A percentile compares a stretch with the other conserved stretches of the same genome.
Evolutionary conservation across 1,140 invertebrate species (phyloP).

Genomic region (Littorina saxatilis): DNA sequence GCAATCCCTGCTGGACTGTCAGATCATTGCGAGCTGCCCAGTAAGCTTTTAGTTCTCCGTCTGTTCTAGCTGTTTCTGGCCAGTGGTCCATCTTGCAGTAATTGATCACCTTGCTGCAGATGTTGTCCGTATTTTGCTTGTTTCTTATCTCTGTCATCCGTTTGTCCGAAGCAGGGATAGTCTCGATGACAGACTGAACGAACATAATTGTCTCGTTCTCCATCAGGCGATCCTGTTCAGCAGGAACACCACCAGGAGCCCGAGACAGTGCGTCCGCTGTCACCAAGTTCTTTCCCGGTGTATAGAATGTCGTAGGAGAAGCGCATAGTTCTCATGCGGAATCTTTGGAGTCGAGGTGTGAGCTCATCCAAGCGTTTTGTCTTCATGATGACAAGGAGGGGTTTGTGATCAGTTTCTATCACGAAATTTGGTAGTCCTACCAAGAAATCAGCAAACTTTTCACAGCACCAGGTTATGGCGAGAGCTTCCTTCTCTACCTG

Average conservation of each 20-base stretch:
- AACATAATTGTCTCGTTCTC: background rate
- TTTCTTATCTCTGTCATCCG: background rate
- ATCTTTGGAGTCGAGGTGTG: slow-evolving; percentile 22
- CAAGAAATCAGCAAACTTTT: slow-evolving; percentile 38
- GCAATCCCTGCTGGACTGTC: background rate
- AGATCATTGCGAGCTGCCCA: background rate
- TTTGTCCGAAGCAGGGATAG: background rate
- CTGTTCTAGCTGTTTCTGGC: background rate
- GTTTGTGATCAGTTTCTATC: slow-evolving; percentile 45
- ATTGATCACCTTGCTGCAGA: slow-evolving; percentile 1
- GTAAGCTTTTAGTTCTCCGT: background rate
- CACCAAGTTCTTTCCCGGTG: slow-evolving; percentile 44
- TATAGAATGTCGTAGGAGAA: slow-evolving; percentile 17
- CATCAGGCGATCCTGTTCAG: slow-evolving; percentile 8
- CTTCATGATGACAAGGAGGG: slow-evolving; percentile 15
- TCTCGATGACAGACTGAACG: background rate
- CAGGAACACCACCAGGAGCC: background rate
- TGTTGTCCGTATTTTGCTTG: background rate
- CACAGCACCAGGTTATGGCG: slow-evolving; percentile 32
- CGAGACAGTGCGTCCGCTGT: slow-evolving; percentile 42
- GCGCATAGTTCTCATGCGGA: slow-evolving; percentile 24
- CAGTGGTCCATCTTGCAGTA: background rate
- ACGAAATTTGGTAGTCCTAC: slow-evolving; percentile 14
- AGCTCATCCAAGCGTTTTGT: slow-evolving; percentile 31
- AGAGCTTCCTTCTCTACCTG: slow-evolving; percentile 55